Conservation (phyloP, 2,888 invertebrate genomes). For the Tachina grossa region DNA sequence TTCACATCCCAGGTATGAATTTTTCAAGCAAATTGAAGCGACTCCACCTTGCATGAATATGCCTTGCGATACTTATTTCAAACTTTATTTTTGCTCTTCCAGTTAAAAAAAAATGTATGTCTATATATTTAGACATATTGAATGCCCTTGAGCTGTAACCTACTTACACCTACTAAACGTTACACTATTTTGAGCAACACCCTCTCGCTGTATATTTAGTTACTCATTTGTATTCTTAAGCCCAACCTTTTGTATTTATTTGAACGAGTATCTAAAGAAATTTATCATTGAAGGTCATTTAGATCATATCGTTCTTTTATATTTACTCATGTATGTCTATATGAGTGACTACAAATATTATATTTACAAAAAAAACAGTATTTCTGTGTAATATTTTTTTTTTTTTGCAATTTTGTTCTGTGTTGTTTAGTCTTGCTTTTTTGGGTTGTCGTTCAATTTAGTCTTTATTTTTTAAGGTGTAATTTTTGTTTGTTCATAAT, state of each 20-base stretch:
- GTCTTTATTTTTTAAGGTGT: constrained; percentile 55
- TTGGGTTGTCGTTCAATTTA: constrained; percentile 26
- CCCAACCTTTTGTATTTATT: constrained; percentile 61
- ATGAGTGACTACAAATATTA: constrained; percentile 15
- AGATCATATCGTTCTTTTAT: constrained; percentile 63
- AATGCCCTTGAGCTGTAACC: too few species aligned
- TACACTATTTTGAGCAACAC: constrained; percentile 3
- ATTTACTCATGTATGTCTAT: constrained; percentile 30
- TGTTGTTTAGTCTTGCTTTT: neutral
- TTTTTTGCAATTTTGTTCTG: constrained; percentile 35
- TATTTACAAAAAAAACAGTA: constrained; percentile 5
- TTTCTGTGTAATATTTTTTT: constrained; percentile 37
- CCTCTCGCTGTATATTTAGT: constrained; percentile 45
- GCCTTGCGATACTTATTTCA: too few species aligned
- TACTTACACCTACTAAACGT: neutral
- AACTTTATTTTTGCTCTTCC: too few species aligned
- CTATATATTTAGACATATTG: too few species aligned
- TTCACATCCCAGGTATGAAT: too few species aligned
- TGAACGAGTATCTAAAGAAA: constrained; percentile 60
- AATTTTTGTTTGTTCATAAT: constrained; percentile 61
- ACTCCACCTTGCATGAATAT: too few species aligned
- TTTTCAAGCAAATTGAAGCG: too few species aligned
- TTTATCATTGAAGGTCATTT: constrained; percentile 69
- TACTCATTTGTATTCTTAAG: constrained; percentile 64
- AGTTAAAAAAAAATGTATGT: too few species aligned